Conservation (phyloP, 2,113 vertebrate species). For the Pogona vitticeps region DNA sequence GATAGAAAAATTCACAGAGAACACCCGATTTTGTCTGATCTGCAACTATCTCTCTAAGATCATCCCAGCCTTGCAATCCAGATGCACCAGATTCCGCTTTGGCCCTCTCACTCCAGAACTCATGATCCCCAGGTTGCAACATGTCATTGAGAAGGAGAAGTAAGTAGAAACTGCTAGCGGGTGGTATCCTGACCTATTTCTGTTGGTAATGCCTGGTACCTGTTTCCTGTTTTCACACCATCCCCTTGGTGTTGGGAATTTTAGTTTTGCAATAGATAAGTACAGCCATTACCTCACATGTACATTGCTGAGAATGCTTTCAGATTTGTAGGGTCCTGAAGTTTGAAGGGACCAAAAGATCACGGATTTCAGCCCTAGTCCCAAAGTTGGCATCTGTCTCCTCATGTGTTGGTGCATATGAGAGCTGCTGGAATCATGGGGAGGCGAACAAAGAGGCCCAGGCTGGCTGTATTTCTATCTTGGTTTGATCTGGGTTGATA, state of each 20-base stretch:
- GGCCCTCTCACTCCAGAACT: constrained; percentile 90
- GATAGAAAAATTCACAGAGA: constrained; percentile 98
- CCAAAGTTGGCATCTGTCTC: background rate
- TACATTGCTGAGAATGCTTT: background rate
- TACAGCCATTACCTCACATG: background rate
- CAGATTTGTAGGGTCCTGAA: background rate
- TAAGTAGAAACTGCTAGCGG: constrained; percentile 30
- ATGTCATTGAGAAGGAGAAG: constrained; percentile 89
- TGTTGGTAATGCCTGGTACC: no score
- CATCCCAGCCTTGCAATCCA: constrained; percentile 95
- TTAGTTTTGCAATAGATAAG: no score
- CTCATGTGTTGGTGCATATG: background rate
- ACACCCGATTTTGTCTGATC: constrained; percentile 95
- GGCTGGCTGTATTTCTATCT: no score
- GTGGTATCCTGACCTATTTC: background rate
- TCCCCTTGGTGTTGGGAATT: background rate
- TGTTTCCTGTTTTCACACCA: background rate
- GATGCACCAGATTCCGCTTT: constrained; percentile 95
- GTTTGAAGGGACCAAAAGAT: background rate
- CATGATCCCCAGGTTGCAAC: constrained; percentile 91
- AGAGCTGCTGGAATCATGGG: background rate
- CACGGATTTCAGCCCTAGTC: background rate
- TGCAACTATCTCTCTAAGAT: constrained; percentile 98
- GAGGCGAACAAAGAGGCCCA: background rate
- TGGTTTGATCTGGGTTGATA: background rate